Base-by-base conservation (phyloP, 2,888 invertebrate genomes). In the Uropetala carovei region DNA sequence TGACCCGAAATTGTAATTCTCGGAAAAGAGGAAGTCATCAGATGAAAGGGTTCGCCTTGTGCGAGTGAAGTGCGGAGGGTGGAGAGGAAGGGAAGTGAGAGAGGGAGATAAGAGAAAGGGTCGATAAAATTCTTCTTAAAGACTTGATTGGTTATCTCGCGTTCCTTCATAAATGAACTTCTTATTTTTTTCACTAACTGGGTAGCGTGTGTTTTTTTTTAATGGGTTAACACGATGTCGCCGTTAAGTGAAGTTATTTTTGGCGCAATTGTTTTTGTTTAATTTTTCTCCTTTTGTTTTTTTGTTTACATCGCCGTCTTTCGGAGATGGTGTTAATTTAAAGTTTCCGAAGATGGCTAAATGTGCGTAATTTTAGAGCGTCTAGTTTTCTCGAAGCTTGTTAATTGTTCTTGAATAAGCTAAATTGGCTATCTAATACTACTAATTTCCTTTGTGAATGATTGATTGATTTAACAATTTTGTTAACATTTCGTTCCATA, bases 1-100 rank as follows among this genome's bases (percentile, higher is more conserved):
- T 30, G 86, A 86, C 86, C 86, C 86, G 27, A 43, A 13, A 30
- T 30, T 82, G 60, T 30, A 30, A 86, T 86, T 86, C 86, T 60
- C 30, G 60, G 60, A 86, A 60, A 18, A 60, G 59, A 86, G 60
- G 60, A 86, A 18, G 60, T 27, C 60, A 14, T 22, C 14, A 59
- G 27, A 89, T 89, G 68, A 89, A 89, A 18, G 89, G 43, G 59
- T 30, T 8, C 18, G 59, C 60, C 16, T 86, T 86, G 27, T 86
- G 27, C 43, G n/a, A n/a, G n/a, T 16, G 30, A 1, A 30, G 30
- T 43, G 43, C 13, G 43, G 8, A 43, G 30, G 10, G 57, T 2
- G n/a, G 16, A 13, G 57, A n/a, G 56, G 43, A 0, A 10, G 56
- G 57, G n/a, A 43, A 83, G 43, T 1, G 5, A 3, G 43, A 43